Base-by-base conservation (phyloP, 2,113 vertebrate genomes). In the Nannobrachium achirus region DNA sequence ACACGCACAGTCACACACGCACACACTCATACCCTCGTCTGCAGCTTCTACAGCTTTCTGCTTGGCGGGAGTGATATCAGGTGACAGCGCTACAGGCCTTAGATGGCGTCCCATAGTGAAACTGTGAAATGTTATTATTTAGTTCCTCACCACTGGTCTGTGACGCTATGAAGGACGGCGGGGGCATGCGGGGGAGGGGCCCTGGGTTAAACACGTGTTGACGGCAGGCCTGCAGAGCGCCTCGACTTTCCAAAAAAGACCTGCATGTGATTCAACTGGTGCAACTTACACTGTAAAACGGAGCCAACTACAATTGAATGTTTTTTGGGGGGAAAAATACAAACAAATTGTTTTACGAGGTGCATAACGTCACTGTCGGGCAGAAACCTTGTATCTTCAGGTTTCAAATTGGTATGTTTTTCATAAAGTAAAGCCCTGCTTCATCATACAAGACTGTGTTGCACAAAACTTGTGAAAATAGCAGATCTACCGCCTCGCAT, bases 71-170 rank as follows among this genome's bases (percentile, higher is more conserved):
- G 75, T 72, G 82, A 82, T 85, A 90, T 91, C 83, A 79, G 81
- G 80, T 89, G 86, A 88, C 87, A 86, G 74, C 66, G 80, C 79
- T 82, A 79, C 83, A 79, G 85, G 87, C 76, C 63, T 78, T 41
- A 83, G 84, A 83, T 55, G 64, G 84, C 51, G 67, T 81, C 83
- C 75, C 75, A 52, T 62, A 69, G 85, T 74, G 86, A 85, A 86
- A 91, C 88, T 90, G 90, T 89, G 90, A 91, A 92, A 91, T 85
- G 83, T 84, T 85, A 89, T 92, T 91, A 87, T 90, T 91, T 89
- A 88, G 86, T 82, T 90, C 87, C 81, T 86, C 79, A 80, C 80
- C 86, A 83, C 83, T 83, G 81, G 86, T 82, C 81, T 81, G 81
- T 88, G 80, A 88, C 72, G 66, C 57, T 59, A 63, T 88, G 89